Evolutionary conservation across 2,113 vertebrate species (phyloP).

Genomic region (Nicator chloris): DNA sequence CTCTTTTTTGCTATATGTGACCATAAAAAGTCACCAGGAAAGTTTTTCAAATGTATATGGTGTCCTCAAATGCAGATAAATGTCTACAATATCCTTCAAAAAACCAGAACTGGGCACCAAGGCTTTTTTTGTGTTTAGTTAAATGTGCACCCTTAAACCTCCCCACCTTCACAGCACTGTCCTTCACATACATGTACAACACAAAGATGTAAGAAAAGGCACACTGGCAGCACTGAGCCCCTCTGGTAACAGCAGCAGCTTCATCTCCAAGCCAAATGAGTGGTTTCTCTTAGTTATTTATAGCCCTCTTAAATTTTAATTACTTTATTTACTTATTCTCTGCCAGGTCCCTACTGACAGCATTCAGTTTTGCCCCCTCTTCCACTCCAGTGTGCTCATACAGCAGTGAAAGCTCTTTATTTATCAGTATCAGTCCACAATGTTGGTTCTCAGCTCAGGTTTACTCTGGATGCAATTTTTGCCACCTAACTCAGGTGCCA

Average conservation of each 20-base stretch:
- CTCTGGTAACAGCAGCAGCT: neutral
- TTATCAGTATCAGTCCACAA: neutral
- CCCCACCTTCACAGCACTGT: neutral
- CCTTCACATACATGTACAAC: fast-evolving
- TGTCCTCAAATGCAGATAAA: neutral
- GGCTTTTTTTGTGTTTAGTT: neutral
- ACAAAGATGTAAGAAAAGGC: neutral
- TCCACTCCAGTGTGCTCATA: neutral
- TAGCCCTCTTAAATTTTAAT: neutral
- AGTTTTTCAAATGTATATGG: neutral
- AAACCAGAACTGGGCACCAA: neutral
- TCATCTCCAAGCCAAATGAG: neutral
- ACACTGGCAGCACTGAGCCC: neutral
- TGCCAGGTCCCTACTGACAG: neutral
- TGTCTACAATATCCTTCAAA: neutral
- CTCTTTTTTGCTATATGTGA: neutral
- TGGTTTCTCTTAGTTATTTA: neutral
- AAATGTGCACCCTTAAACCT: neutral
- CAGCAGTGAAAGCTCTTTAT: neutral
- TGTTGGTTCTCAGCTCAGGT: neutral
- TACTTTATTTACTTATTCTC: neutral
- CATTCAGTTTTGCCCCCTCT: neutral
- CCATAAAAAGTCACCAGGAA: neutral
- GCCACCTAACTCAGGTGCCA: neutral
- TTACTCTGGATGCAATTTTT: neutral